Percentiles rank a stretch among this genome's conserved stretches.
These are phyloP conservation scores for Agapornis canus DNA, from an alignment of 2,797 vertebrate species.

Conservation along the genomic window DNA sequence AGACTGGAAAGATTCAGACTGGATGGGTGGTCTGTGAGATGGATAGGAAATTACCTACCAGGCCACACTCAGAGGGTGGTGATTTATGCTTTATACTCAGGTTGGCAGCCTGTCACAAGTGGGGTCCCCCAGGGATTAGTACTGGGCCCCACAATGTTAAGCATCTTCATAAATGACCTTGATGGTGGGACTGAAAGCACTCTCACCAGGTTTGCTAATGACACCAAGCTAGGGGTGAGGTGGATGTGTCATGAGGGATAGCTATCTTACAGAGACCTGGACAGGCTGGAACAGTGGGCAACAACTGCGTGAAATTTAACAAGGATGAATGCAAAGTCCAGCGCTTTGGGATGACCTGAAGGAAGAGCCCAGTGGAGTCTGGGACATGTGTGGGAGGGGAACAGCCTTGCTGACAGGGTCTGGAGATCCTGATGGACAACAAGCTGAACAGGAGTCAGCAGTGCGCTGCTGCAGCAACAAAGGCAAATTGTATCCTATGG, in stretches of 20 bases:
- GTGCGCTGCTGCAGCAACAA: rapidly evolving
- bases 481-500: neutral
- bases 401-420: neutral
- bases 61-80: neutral
- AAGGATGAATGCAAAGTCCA: neutral
- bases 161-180: neutral
- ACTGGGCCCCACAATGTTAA: neutral
- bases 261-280: neutral
- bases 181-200: rapidly evolving
- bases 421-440: neutral
- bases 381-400: neutral
- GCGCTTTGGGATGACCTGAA: neutral
- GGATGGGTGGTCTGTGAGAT: rapidly evolving
- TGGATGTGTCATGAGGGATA: neutral
- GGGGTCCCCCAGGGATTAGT: rapidly evolving
- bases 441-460: neutral
- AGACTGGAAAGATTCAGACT: neutral
- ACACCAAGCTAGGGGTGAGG: neutral
- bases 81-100: neutral
- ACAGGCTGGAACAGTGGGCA: neutral
- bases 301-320: neutral
- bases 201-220: neutral
- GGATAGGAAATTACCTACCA: neutral
- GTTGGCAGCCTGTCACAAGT: neutral
- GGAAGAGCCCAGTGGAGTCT: neutral